Conservation (phyloP, 1,140 invertebrate genomes). For the Danaus melanippus region DNA sequence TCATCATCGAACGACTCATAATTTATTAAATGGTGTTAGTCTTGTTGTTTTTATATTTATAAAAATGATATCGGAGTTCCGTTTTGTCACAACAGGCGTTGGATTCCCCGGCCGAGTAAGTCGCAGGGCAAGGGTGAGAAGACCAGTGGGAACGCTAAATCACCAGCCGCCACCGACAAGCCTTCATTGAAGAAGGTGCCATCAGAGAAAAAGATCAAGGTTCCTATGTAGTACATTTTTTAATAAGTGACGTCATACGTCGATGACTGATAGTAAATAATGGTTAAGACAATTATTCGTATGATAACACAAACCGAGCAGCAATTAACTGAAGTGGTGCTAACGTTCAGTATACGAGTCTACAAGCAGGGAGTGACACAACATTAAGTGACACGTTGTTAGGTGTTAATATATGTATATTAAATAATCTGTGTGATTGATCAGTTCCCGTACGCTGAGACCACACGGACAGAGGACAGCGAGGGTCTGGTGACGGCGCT, state of each 20-base stretch:
- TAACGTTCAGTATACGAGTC: too few species aligned
- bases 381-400: too few species aligned
- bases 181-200: slow-evolving; percentile 80
- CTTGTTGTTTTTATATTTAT: neutral
- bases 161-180: slow-evolving; percentile 63
- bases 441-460: slow-evolving; percentile 52
- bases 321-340: too few species aligned
- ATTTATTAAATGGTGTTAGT: too few species aligned
- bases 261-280: too few species aligned
- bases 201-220: slow-evolving; percentile 86
- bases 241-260: neutral
- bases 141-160: slow-evolving; percentile 60
- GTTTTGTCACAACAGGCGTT: slow-evolving; percentile 77
- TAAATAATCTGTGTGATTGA: too few species aligned
- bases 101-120: slow-evolving; percentile 89
- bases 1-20: too few species aligned
- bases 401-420: too few species aligned
- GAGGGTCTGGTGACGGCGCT: slow-evolving; percentile 30
- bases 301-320: too few species aligned
- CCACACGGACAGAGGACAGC: slow-evolving; percentile 52
- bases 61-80: slow-evolving; percentile 3
- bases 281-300: too few species aligned
- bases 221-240: slow-evolving; percentile 50
- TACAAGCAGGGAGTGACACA: too few species aligned
- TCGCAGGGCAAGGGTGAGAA: slow-evolving; percentile 92